phyloP scores from a whole-genome alignment of 2,113 vertebrate genomes.

The Merops nubicus region DNA sequence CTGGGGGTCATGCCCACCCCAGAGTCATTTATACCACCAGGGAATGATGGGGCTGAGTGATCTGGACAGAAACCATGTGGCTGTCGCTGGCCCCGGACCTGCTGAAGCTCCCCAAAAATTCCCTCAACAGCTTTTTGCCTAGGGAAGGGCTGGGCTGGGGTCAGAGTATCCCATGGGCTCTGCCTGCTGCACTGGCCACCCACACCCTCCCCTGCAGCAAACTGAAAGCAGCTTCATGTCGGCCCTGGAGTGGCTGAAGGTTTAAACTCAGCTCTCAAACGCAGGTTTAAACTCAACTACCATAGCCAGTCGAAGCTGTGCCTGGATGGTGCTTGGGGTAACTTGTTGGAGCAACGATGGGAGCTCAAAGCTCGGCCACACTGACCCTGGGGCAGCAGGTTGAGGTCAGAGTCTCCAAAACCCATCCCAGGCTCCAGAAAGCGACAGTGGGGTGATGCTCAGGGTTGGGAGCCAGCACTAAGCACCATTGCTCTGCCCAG shows the following conservation, averaged over 20 bases:
- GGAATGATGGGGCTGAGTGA: fast-evolving
- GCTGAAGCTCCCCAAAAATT: fast-evolving
- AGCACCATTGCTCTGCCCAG: fast-evolving
- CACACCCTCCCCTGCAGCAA: fast-evolving
- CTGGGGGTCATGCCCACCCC: too few species aligned
- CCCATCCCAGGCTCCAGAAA: not conserved
- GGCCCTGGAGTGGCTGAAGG: not conserved
- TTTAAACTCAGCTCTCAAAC: not conserved
- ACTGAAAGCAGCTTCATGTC: fast-evolving
- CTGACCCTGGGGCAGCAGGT: not conserved
- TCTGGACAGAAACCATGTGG: fast-evolving
- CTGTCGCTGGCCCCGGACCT: fast-evolving
- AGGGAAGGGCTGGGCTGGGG: not conserved
- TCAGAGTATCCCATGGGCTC: fast-evolving
- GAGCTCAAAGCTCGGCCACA: fast-evolving
- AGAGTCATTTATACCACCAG: too few species aligned
- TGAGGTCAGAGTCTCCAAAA: not conserved
- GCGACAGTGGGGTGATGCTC: not conserved
- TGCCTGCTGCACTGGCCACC: not conserved
- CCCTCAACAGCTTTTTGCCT: fast-evolving
- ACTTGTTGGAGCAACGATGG: fast-evolving
- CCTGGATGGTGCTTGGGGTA: not conserved
- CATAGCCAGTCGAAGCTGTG: fast-evolving
- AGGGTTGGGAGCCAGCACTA: not conserved
- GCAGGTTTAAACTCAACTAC: not conserved